Evolutionary conservation across 2,888 invertebrate species (phyloP), one percentile per base, ranked within the genome.

Genomic region (Drosophila koepferae): DNA sequence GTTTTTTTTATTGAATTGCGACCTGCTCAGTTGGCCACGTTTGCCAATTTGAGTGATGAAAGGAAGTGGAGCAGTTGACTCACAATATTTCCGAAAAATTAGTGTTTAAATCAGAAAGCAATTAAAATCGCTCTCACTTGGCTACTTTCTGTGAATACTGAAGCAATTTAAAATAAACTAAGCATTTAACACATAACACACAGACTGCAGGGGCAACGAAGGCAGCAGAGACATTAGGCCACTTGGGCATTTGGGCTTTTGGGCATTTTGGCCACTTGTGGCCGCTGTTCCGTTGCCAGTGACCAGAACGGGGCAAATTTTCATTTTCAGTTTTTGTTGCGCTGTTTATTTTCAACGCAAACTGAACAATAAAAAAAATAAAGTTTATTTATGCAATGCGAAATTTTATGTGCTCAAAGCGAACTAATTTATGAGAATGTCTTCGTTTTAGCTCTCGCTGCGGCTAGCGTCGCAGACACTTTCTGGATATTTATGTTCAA

Each of bases 371-470:
- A 73, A 82, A 81, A 81, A 16, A 81, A 81, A 16, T 58, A 38
- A 34, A 84, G 82, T 87, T 85, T 89, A 81, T 86, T 84, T 84
- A 81, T 68, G 69, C 70, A 66, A 62, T 61, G 68, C 65, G 62
- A 84, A 86, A 66, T 87, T 84, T 80, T 72, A 87, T 84, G 71
- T 68, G 77, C 56, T 78, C 61, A 46, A 67, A 73, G 65, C 68
- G 55, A 66, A 51, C 40, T 77, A 77, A 87, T 87, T 75, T 77
- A 72, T 72, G 80, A 60, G 70, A 66, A 74, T 81, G 80, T 75
- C 89, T 78, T 75, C 54, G 70, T 28, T 60, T 51, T 59, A 51
- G 46, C 51, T 63, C 59, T 55, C 61, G 63, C 72, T 72, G 65
- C 49, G 55, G 40, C 51, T 61, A 59, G 44, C 63, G 65, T 80